A percentile compares a stretch with the other conserved stretches of the same genome.
Evolutionary conservation across 2,888 invertebrate genomes (phyloP).

Genomic region (Craniophora ligustri): DNA sequence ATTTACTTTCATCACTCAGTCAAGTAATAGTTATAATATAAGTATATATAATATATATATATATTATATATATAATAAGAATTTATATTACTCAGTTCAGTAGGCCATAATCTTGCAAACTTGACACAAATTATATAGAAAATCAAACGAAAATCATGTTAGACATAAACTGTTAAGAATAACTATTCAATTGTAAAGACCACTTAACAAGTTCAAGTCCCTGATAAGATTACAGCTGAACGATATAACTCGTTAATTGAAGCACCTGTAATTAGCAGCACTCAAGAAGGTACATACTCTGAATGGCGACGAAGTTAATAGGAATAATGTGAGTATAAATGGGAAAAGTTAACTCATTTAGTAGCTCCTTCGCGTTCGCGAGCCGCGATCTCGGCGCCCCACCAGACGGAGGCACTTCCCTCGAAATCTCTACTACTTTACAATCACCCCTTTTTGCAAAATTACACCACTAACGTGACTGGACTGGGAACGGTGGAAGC

Average conservation of each 20-base stretch:
- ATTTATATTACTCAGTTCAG: too few species aligned
- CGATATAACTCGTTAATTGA: slow-evolving; percentile 77
- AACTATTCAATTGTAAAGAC: slow-evolving; percentile 51
- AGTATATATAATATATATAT: too few species aligned
- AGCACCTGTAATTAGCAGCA: slow-evolving; percentile 79
- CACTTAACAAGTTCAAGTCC: slow-evolving; percentile 62
- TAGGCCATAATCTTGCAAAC: too few species aligned
- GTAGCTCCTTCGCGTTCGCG: slow-evolving; percentile 68
- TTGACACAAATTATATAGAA: slow-evolving; percentile 15
- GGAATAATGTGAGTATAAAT: slow-evolving; percentile 84
- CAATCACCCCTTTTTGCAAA: slow-evolving; percentile 81
- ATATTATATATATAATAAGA: too few species aligned
- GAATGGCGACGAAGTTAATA: slow-evolving; percentile 78
- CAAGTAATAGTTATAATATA: too few species aligned
- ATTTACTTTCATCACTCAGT: too few species aligned
- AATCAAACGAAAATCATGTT: slow-evolving; percentile 23
- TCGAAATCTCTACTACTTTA: slow-evolving; percentile 70
- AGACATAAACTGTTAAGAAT: slow-evolving; percentile 27
- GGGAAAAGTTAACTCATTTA: slow-evolving; percentile 85
- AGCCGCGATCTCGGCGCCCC: slow-evolving; percentile 60
- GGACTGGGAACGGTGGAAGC: slow-evolving; percentile 60
- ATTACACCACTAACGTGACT: slow-evolving; percentile 79
- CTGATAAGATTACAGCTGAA: slow-evolving; percentile 67
- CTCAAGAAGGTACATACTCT: slow-evolving; percentile 77
- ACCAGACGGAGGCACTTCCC: slow-evolving; percentile 61